phyloP scores from a whole-genome alignment of 2,113 vertebrate species.

The Edolisoma coerulescens region DNA sequence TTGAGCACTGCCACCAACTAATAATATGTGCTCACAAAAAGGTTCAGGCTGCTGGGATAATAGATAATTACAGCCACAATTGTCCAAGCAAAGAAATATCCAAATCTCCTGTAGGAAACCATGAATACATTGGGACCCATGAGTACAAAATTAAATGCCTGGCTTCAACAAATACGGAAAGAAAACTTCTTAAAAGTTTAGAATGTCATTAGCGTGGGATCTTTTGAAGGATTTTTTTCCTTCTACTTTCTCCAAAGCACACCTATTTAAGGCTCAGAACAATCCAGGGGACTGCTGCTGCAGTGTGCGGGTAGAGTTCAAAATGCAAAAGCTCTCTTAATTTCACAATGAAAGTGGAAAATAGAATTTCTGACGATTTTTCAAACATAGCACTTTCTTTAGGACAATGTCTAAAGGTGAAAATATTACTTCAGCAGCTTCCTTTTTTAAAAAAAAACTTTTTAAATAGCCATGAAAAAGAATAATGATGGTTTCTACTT shows the following conservation, averaged over 20 bases:
- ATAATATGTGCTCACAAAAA: conserved; percentile 30
- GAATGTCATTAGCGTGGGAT: conserved; percentile 22
- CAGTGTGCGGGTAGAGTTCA: conserved; percentile 30
- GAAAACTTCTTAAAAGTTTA: conserved; percentile 60
- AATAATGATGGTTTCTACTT: conserved; percentile 16
- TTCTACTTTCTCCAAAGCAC: conserved; percentile 41
- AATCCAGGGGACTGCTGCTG: conserved; percentile 28
- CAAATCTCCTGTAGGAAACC: conserved; percentile 43
- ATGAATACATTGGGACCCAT: neutral
- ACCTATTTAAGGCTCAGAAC: conserved; percentile 47
- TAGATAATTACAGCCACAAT: conserved; percentile 45
- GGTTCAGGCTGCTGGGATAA: conserved; percentile 11
- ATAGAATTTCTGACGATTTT: conserved; percentile 46
- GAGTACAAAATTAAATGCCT: conserved; percentile 35
- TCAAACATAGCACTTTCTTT: conserved; percentile 7
- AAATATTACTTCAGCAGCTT: conserved; percentile 16
- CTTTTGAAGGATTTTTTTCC: conserved; percentile 41
- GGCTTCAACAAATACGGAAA: conserved; percentile 53
- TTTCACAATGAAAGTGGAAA: conserved; percentile 51
- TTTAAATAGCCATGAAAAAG: conserved; percentile 13
- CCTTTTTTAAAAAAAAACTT: neutral
- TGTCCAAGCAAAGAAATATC: conserved; percentile 45
- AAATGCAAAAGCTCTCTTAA: conserved; percentile 49
- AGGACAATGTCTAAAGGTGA: conserved; percentile 48
- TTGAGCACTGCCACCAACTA: conserved; percentile 24